Percentiles rank a stretch among this genome's conserved stretches.
Evolutionary conservation across 2,113 vertebrate genomes (phyloP).

Genomic region (Pygoscelis antarcticus): DNA sequence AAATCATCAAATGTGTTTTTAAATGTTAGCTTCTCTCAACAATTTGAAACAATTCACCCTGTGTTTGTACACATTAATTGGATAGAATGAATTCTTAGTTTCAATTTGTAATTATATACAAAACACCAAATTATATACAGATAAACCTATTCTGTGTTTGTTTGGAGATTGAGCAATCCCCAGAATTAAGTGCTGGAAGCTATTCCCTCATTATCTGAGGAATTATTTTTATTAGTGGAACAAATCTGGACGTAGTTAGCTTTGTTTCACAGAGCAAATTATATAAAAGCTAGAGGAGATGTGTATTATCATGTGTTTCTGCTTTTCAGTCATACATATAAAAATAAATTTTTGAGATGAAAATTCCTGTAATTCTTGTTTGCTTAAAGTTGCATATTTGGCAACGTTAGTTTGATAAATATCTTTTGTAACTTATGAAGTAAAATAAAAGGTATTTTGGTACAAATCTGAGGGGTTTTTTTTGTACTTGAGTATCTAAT

Average conservation of each 20-base stretch:
- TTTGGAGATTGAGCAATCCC: background rate
- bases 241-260: slow-evolving; percentile 10
- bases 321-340: background rate
- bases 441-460: background rate
- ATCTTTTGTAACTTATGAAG: background rate
- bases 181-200: background rate
- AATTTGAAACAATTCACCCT: background rate
- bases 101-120: background rate
- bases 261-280: background rate
- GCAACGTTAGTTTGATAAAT: background rate
- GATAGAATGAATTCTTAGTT: background rate
- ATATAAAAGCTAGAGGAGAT: background rate
- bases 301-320: background rate
- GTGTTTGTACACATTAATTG: background rate
- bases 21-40: background rate
- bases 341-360: background rate
- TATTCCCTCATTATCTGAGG: background rate
- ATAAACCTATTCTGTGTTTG: background rate
- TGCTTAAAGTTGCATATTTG: background rate
- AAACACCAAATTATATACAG: background rate
- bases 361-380: background rate
- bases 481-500: background rate
- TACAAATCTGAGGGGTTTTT: background rate
- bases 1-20: background rate
- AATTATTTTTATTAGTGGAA: slow-evolving; percentile 48